Evolutionary conservation across 2,888 invertebrate species (phyloP), one percentile per base, ranked within the genome.

Genomic region (Alsophila aescularia): DNA sequence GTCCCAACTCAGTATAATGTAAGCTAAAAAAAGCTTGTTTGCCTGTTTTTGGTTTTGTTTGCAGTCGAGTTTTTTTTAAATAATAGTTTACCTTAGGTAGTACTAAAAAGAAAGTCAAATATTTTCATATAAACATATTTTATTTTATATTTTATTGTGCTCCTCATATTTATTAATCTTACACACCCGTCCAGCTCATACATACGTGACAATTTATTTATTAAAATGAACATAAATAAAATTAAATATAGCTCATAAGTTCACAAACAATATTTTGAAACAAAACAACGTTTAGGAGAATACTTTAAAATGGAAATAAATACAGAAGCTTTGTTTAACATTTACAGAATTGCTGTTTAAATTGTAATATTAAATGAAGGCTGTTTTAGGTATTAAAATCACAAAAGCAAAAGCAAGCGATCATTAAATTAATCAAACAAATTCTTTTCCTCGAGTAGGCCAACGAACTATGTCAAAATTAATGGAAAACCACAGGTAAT

Each of bases 111-210:
- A 77, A 75, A 79, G 64, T 54, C 60, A 47, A 15, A 13, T 50
- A 9, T 54, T 75, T 80, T 81, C 80, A 85, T 86, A 90, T 81
- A 91, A 91, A 90, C 85, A 78, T 90, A 88, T 89, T 90, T 90
- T 85, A 85, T 88, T 87, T 65, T 87, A 86, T 81, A 85, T 87
- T 87, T 90, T 90, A 90, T 90, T 90, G 89, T 90, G 90, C 90
- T 90, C 76, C 73, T 88, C 87, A 85, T 87, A 87, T 84, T 88
- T 77, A 86, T 83, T 85, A 83, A 85, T 72, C 62, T 80, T n/a
- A n/a, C 83, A 84, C 85, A 71, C 61, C 58, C 24, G 81, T 69
- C 83, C 84, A 69, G 64, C 76, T 80, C 77, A 86, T 83, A 83
- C 79, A 85, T 77, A 81, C 75, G 82, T 84, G 83, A 82, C 72